Base-by-base conservation (phyloP, 2,888 invertebrate species). In the Fragum sueziense region DNA sequence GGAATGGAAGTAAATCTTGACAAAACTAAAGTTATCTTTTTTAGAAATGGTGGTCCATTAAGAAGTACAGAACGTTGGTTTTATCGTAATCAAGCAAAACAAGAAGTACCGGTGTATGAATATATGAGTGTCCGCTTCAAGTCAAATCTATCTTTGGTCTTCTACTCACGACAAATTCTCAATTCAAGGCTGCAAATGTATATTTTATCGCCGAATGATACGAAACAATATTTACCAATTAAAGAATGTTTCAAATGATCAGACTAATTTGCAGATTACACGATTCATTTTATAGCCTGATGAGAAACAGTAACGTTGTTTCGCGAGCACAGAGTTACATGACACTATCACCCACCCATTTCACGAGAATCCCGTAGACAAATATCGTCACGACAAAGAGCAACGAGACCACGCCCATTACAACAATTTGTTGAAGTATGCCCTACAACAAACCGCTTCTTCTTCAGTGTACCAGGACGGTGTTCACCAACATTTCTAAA, bases 1-100 rank as follows among this genome's bases (percentile, higher is more conserved):
- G 70, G 70, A 14, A 70, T 70, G 70, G 25, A 29, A n/a, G 11
- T 70, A 14, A 70, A 70, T 29, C 29, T 61, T 22, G 11, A 33
- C 7, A 61, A 61, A 61, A 54, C 54, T 20, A 9, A 54, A 54
- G 25, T 54, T n/a, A 54, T 54, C 25, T 29, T 61, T 25, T 61
- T 61, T 33, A 25, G 61, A 27, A 61, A 61, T n/a, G 57, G 70
- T 20, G 59, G 70, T 34, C 20, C 11, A 37, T 14, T 70, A 27
- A 70, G 57, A 27, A 34, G 31, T 27, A 34, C n/a, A 20, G 70
- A 57, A 34, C 33, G 59, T 22, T 57, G 70, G 70, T 31, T 25
- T 25, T 59, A 34, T 31, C 14, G n/a, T 34, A 37, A 37, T n/a
- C n/a, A 33, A 33, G 20, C 3, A 25, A 70, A 59, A 17, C 33